Base-by-base conservation (phyloP, 1,140 invertebrate genomes). In the Pogonognathellus flavescens region DNA sequence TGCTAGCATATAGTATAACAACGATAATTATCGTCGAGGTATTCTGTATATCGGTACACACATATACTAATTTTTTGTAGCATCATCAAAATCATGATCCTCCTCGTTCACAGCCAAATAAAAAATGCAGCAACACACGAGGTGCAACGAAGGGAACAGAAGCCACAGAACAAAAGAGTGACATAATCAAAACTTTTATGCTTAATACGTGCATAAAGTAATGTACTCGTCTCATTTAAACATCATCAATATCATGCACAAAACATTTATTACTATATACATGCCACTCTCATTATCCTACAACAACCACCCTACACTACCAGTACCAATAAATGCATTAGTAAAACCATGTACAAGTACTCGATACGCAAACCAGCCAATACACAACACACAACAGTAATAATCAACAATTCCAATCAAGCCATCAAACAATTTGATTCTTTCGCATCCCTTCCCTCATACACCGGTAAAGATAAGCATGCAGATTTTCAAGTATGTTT, bases 121-220 rank as follows among this genome's bases (percentile, higher is more conserved):
- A 66, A 14, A 8, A 14, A 25, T 14, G 20, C 62, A 66, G 62
- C 22, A 25, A 13, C 11, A 6, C 10, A 66, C 5, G 14, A 66
- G 25, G 62, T 25, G 62, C 25, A 25, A 66, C 11, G 62, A 20
- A 66, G 16, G 53, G 62, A 66, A 66, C 62, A 66, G 62, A 66
- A 66, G 62, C 62, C 62, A 66, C 62, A 25, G 25, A 66, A 66
- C 62, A 66, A 66, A 25, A 25, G 62, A 66, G 62, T 66, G 62
- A 66, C 62, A 66, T 25, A 66, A 66, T 66, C 62, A 66, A 10
- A 66, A 66, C 9, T 66, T 66, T 66, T 66, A 66, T 66, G 62
- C 11, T 9, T 66, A 66, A 25, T 66, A 66, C 62, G 62, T 66
- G 62, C 62, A 66, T 66, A 18, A 60, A 11, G 62, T 20, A 11